Base-by-base conservation (phyloP, 1,140 invertebrate species). In the Euwallacea similis region DNA sequence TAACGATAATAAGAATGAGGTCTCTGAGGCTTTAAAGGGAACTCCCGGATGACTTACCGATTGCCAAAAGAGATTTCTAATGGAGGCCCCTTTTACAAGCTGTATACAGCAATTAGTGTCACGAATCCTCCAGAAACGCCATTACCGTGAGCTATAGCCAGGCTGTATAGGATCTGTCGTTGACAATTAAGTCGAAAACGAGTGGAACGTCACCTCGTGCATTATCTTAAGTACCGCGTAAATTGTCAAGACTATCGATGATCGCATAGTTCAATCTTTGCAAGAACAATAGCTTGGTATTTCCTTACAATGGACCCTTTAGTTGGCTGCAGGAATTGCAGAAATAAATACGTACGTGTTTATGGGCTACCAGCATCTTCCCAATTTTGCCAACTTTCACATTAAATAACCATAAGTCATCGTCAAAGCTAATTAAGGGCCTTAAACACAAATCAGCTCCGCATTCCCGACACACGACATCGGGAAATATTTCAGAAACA, bases 181-280 rank as follows among this genome's bases (percentile, higher is more conserved):
- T 63, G 61, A 63, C 61, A 63, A 63, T 63, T 63, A 63, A 63
- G 61, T 63, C 61, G 46, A 63, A 63, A 46, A 63, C 61, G 61
- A 63, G 42, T n/a, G 33, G 42, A 63, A 63, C 44, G 61, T 42
- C 43, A 63, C 61, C 61, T 63, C 61, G 61, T 63, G 61, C 46
- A 63, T 63, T 63, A 63, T 63, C 61, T 63, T 63, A 63, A 63
- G 61, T 63, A 47, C 42, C 42, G 42, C 43, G 61, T 63, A 63
- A 63, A 63, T 63, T 63, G 61, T 16, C n/a, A 15, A 7, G 42
- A 44, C 13, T 44, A 63, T 63, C 61, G 42, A 9, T 10, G 33
- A 63, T 63, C 61, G 61, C 6, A n/a, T 9, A 46, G 7, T 63
- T 47, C n/a, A 15, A 63, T 63, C 61, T 63, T 47, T 44, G 44